Conservation (phyloP, 2,888 invertebrate genomes). For the Netelia inedita region DNA sequence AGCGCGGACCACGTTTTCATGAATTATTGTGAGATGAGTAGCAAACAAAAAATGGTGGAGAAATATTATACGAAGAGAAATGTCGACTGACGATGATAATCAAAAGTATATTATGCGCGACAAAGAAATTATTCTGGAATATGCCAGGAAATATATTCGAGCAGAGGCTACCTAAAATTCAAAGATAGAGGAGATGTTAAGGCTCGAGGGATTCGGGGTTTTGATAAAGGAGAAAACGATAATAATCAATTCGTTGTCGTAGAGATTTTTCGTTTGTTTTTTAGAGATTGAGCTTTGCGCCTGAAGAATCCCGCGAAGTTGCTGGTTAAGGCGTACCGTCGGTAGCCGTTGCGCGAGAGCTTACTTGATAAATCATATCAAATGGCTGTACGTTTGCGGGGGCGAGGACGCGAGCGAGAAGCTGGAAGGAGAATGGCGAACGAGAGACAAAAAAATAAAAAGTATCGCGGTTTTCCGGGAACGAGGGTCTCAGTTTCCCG, state of each 20-base stretch:
- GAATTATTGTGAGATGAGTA: constrained; percentile 8
- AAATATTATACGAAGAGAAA: constrained; percentile 12
- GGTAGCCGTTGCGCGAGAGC: constrained; percentile 43
- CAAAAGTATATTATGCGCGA: constrained; percentile 61
- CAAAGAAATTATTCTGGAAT: constrained; percentile 14
- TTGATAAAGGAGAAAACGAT: background rate
- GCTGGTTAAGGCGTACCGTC: background rate
- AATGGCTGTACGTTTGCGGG: constrained; percentile 65
- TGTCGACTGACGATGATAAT: constrained; percentile 66
- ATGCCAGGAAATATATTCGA: constrained; percentile 3
- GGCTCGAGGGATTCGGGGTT: background rate
- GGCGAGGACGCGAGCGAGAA: constrained; percentile 37
- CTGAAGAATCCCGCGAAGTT: constrained; percentile 1
- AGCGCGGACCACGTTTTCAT: background rate
- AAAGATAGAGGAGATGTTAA: background rate
- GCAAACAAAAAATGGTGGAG: constrained; percentile 2
- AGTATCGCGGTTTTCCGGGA: constrained; percentile 30
- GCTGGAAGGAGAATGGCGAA: constrained; percentile 19
- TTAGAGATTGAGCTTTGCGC: constrained; percentile 20
- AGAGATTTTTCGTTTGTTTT: constrained; percentile 29
- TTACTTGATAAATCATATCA: constrained; percentile 69
- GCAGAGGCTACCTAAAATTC: constrained; percentile 43
- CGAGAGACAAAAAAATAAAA: constrained; percentile 2
- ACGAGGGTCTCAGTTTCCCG: constrained; percentile 25
- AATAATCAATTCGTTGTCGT: constrained; percentile 30